A percentile compares a stretch with the other conserved stretches of the same genome.
Conservation (phyloP, 2,113 vertebrate species). For the Phaetusa simplex region DNA sequence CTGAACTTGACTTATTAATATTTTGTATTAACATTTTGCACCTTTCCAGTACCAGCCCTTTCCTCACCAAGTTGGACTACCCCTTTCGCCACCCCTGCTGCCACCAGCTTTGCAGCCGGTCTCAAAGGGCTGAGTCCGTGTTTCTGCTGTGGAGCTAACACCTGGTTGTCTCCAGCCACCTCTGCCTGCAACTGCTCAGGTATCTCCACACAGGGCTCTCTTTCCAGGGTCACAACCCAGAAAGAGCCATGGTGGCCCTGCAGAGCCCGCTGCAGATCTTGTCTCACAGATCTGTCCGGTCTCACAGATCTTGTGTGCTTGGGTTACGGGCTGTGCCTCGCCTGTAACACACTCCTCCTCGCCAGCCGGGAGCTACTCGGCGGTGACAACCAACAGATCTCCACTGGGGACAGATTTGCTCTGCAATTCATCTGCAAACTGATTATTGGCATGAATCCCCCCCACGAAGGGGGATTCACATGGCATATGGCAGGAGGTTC, state of each 20-base stretch:
- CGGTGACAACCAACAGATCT: not conserved
- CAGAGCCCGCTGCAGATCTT: not conserved
- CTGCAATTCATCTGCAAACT: not conserved
- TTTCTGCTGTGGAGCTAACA: not conserved
- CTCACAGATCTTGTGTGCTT: not conserved
- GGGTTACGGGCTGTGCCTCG: not conserved
- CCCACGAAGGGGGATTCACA: not conserved
- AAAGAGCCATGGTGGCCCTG: not conserved
- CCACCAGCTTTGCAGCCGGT: not conserved
- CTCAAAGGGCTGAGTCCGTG: not conserved
- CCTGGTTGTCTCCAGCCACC: not conserved
- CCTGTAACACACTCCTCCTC: not conserved
- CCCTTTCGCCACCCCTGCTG: not conserved
- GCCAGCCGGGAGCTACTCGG: accelerated
- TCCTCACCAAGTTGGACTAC: not conserved
- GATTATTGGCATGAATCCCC: not conserved
- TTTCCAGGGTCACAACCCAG: not conserved
- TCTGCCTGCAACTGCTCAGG: not conserved
- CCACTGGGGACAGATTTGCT: not conserved
- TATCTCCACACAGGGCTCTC: not conserved
- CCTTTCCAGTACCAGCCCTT: not conserved
- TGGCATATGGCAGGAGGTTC: not conserved
- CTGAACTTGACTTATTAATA: not conserved
- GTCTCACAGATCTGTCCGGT: not conserved
- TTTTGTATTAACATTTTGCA: not conserved